Evolutionary conservation across 2,888 invertebrate genomes (phyloP).

Genomic region (Strigamia transsilvanica): DNA sequence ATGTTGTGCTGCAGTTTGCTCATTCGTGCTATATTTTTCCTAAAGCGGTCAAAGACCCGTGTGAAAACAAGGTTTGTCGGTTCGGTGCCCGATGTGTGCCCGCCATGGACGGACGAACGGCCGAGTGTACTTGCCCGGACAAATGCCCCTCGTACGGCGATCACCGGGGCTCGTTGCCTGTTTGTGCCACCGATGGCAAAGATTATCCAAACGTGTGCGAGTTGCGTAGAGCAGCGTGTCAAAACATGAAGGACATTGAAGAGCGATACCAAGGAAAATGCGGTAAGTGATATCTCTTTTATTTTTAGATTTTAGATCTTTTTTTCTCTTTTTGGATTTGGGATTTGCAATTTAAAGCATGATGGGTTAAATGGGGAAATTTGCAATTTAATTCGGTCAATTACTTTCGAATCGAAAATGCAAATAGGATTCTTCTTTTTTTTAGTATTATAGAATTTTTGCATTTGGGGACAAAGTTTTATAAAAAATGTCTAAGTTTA

Average conservation of each 20-base stretch:
- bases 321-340: slow-evolving; percentile 21
- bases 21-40: slow-evolving; percentile 69
- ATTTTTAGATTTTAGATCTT: background rate
- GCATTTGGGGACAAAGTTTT: too few relatives aligned
- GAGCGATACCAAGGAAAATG: slow-evolving; percentile 67
- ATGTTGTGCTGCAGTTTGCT: slow-evolving; percentile 41
- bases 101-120: slow-evolving; percentile 73
- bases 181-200: slow-evolving; percentile 71
- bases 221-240: slow-evolving; percentile 64
- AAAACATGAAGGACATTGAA: slow-evolving; percentile 63
- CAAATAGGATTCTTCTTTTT: background rate
- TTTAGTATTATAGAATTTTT: background rate
- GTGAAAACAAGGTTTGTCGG: slow-evolving; percentile 74
- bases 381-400: slow-evolving; percentile 6
- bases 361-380: slow-evolving; percentile 33
- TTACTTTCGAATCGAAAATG: slow-evolving; percentile 8
- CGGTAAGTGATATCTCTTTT: slow-evolving; percentile 62
- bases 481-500: too few relatives aligned
- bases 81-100: slow-evolving; percentile 75
- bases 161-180: slow-evolving; percentile 78
- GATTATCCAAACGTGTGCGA: slow-evolving; percentile 66
- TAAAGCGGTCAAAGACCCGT: slow-evolving; percentile 76
- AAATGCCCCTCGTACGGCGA: slow-evolving; percentile 85
- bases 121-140: slow-evolving; percentile 80
- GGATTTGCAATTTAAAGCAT: slow-evolving; percentile 33